Evolutionary conservation across 2,888 invertebrate species (phyloP).

Genomic region (Drosophila austrosaltans): DNA sequence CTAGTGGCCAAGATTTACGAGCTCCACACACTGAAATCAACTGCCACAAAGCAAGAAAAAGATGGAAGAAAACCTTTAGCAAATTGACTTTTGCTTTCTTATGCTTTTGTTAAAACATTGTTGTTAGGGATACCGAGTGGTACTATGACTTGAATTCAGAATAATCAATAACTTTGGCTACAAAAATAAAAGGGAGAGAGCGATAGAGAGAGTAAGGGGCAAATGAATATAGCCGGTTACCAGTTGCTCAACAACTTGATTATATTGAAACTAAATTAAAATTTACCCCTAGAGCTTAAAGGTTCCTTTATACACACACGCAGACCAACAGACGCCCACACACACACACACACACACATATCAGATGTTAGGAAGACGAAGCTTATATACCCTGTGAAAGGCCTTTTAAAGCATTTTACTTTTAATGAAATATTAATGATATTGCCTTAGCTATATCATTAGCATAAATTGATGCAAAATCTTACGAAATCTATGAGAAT

Average conservation of each 20-base stretch:
- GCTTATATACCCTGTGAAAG: no score
- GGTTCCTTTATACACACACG: neutral
- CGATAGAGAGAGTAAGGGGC: neutral
- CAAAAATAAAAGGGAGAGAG: no score
- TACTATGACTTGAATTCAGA: neutral
- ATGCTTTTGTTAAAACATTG: neutral
- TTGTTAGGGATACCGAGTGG: neutral
- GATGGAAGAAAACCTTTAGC: slow-evolving; percentile 50
- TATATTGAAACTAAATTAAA: slow-evolving; percentile 5
- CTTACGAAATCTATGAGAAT: no score
- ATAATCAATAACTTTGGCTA: neutral
- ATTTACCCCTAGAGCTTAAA: slow-evolving; percentile 1
- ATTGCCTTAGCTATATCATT: no score
- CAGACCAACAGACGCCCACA: no score
- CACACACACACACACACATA: no score
- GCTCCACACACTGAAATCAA: slow-evolving; percentile 13
- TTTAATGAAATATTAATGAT: no score
- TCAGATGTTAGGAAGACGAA: no score
- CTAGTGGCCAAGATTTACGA: slow-evolving; percentile 63
- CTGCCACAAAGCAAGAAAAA: no score
- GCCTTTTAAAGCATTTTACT: no score
- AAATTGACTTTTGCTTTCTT: slow-evolving; percentile 67
- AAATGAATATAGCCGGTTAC: neutral
- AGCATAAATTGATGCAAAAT: no score
- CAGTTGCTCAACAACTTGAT: slow-evolving; percentile 8